A percentile compares a stretch with the other conserved stretches of the same genome.
phyloP scores from a whole-genome alignment of 2,113 vertebrate species.

The Dermatemys mawii region DNA sequence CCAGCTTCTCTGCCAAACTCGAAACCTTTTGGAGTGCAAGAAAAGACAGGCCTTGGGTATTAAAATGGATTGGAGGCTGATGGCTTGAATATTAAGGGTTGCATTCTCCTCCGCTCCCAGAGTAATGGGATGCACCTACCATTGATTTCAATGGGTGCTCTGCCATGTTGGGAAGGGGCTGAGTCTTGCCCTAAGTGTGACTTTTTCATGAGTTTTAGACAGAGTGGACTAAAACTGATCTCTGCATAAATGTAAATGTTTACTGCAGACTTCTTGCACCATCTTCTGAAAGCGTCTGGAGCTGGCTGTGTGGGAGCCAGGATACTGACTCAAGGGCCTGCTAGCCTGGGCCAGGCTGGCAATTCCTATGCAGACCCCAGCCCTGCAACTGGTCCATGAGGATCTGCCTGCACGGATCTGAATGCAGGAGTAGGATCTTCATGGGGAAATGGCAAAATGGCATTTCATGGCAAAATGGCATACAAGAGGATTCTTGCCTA shows the following conservation, averaged over 20 bases:
- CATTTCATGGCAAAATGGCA: no score
- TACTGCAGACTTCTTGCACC: neutral
- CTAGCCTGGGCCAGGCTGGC: no score
- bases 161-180: neutral
- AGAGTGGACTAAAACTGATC: neutral
- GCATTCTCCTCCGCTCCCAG: neutral
- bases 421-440: no score
- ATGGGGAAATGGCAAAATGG: no score
- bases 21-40: conserved; percentile 76
- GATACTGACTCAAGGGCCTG: no score
- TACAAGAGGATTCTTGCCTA: no score
- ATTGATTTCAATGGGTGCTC: neutral
- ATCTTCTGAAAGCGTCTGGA: neutral
- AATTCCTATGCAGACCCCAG: no score
- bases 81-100: neutral
- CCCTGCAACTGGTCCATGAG: no score
- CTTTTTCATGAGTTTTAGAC: neutral
- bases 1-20: conserved; percentile 81
- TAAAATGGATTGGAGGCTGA: neutral
- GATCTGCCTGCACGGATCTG: no score
- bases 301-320: no score
- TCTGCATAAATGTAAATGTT: neutral
- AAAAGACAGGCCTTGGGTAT: neutral
- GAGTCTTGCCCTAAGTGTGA: neutral
- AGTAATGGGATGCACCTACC: neutral